phyloP scores from a whole-genome alignment of 2,113 vertebrate species.

The Ictalurus punctatus region DNA sequence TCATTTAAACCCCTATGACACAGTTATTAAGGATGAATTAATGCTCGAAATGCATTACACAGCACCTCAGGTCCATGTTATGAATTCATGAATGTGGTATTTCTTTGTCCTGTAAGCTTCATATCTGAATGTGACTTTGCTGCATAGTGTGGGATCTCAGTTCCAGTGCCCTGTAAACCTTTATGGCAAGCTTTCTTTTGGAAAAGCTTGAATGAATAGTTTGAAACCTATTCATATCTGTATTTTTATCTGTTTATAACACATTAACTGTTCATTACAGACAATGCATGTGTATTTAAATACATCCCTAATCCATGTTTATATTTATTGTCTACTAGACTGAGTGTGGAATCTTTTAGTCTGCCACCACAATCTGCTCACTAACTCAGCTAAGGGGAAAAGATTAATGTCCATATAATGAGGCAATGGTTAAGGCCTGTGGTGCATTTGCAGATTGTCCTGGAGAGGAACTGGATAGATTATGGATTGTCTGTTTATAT shows the following conservation, averaged over 20 bases:
- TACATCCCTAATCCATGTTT: not conserved
- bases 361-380: conserved; percentile 12
- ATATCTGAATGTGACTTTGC: not conserved
- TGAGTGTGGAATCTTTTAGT: conserved; percentile 3
- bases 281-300: not conserved
- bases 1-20: not conserved
- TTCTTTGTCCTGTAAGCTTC: not conserved
- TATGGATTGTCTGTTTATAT: conserved; percentile 32
- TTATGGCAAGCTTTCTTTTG: not conserved
- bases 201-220: not conserved
- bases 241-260: not conserved
- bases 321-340: conserved; percentile 17
- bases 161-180: not conserved
- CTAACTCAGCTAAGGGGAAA: not conserved
- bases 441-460: conserved; percentile 34
- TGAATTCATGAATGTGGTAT: not conserved
- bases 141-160: not conserved
- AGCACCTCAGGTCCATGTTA: not conserved
- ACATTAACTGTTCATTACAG: not conserved
- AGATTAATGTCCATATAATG: conserved; percentile 45
- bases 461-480: conserved; percentile 26
- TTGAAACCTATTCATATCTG: not conserved
- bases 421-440: conserved; percentile 21
- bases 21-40: not conserved
- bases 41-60: not conserved